A percentile compares a stretch with the other conserved stretches of the same genome.
Conservation (phyloP, 2,888 invertebrate species). For the Apoda limacodes region DNA sequence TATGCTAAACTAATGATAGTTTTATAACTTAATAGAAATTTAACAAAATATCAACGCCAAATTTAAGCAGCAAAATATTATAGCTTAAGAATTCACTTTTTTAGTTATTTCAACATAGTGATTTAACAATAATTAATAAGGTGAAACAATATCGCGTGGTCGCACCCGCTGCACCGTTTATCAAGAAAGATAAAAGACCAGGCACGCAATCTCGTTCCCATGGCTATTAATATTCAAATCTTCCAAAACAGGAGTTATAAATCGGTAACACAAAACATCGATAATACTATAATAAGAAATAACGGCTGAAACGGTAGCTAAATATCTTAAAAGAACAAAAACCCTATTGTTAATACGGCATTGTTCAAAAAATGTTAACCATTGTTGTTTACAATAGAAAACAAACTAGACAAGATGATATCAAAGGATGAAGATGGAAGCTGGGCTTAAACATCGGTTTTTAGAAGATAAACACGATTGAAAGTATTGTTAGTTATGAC, state of each 20-base stretch:
- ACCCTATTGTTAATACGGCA: conserved; percentile 32
- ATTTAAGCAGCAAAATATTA: no score
- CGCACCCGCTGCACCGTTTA: no score
- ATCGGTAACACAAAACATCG: conserved; percentile 55
- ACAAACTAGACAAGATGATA: conserved; percentile 20
- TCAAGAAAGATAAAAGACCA: no score
- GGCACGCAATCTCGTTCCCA: conserved; percentile 41
- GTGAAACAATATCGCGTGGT: no score
- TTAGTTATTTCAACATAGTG: no score
- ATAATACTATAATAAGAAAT: conserved; percentile 54
- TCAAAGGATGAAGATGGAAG: conserved; percentile 22
- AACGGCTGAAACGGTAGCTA: conserved; percentile 63
- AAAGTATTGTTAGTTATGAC: conserved; percentile 47
- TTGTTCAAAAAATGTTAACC: conserved; percentile 42
- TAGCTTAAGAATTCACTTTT: no score
- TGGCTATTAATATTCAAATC: conserved; percentile 53
- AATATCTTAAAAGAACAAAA: conserved; percentile 54
- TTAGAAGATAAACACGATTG: conserved; percentile 46
- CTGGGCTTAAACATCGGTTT: conserved; percentile 30
- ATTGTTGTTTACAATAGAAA: conserved; percentile 19
- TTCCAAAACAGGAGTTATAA: conserved; percentile 43
- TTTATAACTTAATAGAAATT: no score
- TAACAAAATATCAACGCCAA: no score
- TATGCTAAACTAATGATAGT: no score
- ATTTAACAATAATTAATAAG: no score